Percentiles rank a stretch among this genome's conserved stretches.
Conservation (phyloP, 2,888 invertebrate species). For the Noctua comes region DNA sequence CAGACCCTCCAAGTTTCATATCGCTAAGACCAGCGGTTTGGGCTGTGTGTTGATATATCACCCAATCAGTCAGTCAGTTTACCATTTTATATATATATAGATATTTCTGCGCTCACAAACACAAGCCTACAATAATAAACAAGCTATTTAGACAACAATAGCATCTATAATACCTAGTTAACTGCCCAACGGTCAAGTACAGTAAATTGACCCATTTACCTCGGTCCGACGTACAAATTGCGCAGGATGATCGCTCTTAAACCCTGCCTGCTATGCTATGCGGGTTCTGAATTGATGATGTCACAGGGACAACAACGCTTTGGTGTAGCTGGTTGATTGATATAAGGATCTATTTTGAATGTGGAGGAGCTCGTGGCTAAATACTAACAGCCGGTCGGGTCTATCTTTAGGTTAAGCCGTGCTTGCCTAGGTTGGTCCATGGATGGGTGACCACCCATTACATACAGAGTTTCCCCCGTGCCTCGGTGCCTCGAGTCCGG, state of each 20-base stretch:
- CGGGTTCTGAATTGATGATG: conserved; percentile 13
- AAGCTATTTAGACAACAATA: conserved; percentile 38
- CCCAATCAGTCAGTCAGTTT: too few relatives aligned
- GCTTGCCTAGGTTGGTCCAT: too few relatives aligned
- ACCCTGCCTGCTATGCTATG: neutral
- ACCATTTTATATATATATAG: too few relatives aligned
- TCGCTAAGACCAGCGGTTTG: too few relatives aligned
- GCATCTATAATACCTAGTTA: conserved; percentile 30
- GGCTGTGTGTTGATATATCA: too few relatives aligned
- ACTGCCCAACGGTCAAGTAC: conserved; percentile 52
- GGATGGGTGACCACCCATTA: too few relatives aligned
- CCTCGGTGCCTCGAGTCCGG: too few relatives aligned
- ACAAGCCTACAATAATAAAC: neutral
- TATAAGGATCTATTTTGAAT: neutral
- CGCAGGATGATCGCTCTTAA: conserved; percentile 33
- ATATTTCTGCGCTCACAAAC: neutral
- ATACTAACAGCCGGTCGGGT: too few relatives aligned
- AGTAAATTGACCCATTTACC: conserved; percentile 60
- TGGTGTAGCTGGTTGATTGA: neutral
- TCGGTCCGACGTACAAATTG: conserved; percentile 34
- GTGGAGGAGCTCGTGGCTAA: too few relatives aligned
- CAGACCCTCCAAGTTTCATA: too few relatives aligned
- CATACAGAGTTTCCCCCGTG: too few relatives aligned
- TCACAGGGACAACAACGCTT: neutral
- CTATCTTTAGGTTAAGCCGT: too few relatives aligned